These are phyloP conservation scores for Lethrus apterus DNA, from an alignment of 1,140 invertebrate species.

Conservation along the genomic window DNA sequence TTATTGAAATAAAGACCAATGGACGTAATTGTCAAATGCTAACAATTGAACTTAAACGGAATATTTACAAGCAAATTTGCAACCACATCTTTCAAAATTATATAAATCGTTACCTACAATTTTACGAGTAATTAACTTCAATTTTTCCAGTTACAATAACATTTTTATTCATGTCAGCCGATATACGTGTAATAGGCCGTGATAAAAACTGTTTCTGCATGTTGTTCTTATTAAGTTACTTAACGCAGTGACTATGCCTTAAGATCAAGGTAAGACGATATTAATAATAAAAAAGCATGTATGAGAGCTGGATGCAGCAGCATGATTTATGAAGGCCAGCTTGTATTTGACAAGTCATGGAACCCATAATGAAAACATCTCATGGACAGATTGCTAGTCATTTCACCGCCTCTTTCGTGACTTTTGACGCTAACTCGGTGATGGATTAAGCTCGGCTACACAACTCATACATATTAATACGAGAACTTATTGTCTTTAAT, in stretches of 20 bases:
- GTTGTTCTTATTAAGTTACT: conserved; percentile 9
- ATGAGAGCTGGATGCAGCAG: background rate
- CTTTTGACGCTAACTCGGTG: conserved; percentile 40
- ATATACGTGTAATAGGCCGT: conserved; percentile 9
- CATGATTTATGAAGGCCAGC: conserved; percentile 33
- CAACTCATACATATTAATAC: conserved; percentile 35
- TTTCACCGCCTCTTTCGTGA: conserved; percentile 41
- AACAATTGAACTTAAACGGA: no score
- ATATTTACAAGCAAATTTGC: no score
- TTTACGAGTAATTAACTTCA: no score
- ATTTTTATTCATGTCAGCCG: background rate
- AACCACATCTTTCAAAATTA: no score
- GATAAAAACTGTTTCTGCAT: conserved; percentile 9
- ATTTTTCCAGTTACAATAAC: no score
- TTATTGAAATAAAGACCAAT: no score
- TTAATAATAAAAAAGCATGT: background rate
- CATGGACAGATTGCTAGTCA: conserved; percentile 41
- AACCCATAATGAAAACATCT: conserved; percentile 42
- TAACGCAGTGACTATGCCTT: conserved; percentile 6
- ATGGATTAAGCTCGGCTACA: conserved; percentile 32
- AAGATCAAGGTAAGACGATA: background rate
- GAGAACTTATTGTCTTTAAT: conserved; percentile 35
- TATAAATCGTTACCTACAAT: no score
- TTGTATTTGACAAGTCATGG: conserved; percentile 39
- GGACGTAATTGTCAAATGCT: no score